A percentile compares a stretch with the other conserved stretches of the same genome.
phyloP scores from a whole-genome alignment of 2,797 vertebrate species.

The Eupleurogrammus muticus region DNA sequence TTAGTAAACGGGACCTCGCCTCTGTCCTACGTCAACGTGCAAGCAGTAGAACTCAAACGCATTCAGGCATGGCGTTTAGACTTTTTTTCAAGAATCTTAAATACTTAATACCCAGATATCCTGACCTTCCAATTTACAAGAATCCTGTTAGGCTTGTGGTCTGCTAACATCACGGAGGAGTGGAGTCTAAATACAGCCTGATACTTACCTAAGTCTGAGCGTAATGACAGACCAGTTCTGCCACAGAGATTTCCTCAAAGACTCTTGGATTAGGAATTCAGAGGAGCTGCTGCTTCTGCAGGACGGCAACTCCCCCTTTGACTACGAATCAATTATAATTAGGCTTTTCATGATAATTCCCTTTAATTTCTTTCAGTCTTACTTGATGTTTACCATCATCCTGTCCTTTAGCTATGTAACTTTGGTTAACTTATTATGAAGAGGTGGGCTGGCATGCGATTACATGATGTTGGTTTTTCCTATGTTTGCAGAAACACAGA shows the following conservation, averaged over 20 bases:
- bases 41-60: not conserved
- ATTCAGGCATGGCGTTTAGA: slow-evolving; percentile 1
- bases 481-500: too few species aligned
- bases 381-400: slow-evolving; percentile 56
- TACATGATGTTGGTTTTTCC: too few species aligned
- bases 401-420: slow-evolving; percentile 30
- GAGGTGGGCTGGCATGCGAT: not conserved
- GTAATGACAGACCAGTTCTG: slow-evolving; percentile 70
- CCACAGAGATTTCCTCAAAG: slow-evolving; percentile 75
- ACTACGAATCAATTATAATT: slow-evolving; percentile 74
- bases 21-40: slow-evolving; percentile 19
- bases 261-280: slow-evolving; percentile 75
- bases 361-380: slow-evolving; percentile 49
- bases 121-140: slow-evolving; percentile 58
- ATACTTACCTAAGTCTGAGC: slow-evolving; percentile 67
- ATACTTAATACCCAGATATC: slow-evolving; percentile 31
- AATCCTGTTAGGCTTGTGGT: slow-evolving; percentile 51
- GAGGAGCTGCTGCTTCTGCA: slow-evolving; percentile 52
- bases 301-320: slow-evolving; percentile 39
- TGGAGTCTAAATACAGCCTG: slow-evolving; percentile 72
- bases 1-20: slow-evolving; percentile 8
- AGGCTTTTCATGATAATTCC: slow-evolving; percentile 65
- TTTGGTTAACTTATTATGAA: slow-evolving; percentile 40
- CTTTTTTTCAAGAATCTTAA: slow-evolving; percentile 17
- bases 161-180: slow-evolving; percentile 56